Evolutionary conservation across 92 coral and sea anemone species (phyloP).

Genomic region (Phenganax subtilis): DNA sequence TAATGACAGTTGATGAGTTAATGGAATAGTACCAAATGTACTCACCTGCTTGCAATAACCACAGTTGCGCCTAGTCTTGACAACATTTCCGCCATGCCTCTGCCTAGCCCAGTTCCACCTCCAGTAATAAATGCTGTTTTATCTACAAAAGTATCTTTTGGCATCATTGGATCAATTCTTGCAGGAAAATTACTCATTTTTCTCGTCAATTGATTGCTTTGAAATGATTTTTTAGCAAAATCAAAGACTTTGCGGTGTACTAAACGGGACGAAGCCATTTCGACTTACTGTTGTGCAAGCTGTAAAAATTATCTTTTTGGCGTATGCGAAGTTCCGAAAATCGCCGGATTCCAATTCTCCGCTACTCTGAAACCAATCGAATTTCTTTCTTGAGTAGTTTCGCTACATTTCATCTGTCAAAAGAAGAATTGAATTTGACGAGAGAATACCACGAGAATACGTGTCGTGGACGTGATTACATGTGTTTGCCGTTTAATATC

Average conservation of each 20-base stretch:
- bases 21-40: no score
- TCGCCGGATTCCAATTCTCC: neutral
- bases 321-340: slow-evolving; percentile 1
- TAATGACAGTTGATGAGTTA: no score
- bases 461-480: neutral
- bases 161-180: slow-evolving; percentile 78
- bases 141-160: slow-evolving; percentile 66
- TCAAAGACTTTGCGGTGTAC: neutral
- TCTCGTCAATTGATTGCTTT: neutral
- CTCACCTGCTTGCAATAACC: slow-evolving; percentile 95
- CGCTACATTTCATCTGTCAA: neutral
- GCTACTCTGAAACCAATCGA: neutral
- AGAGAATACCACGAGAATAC: no score
- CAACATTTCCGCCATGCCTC: slow-evolving; percentile 86
- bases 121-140: slow-evolving; percentile 94
- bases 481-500: neutral
- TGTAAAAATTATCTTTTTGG: slow-evolving; percentile 4
- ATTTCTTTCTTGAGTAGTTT: neutral
- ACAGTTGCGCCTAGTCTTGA: slow-evolving; percentile 89
- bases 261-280: slow-evolving; percentile 21
- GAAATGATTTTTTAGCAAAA: slow-evolving; percentile 8
- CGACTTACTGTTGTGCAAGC: neutral
- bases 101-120: slow-evolving; percentile 98
- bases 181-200: slow-evolving; percentile 63
- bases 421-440: neutral